A percentile compares a stretch with the other conserved stretches of the same genome.
Conservation (phyloP, 2,113 vertebrate species). For the Centropristis striata region DNA sequence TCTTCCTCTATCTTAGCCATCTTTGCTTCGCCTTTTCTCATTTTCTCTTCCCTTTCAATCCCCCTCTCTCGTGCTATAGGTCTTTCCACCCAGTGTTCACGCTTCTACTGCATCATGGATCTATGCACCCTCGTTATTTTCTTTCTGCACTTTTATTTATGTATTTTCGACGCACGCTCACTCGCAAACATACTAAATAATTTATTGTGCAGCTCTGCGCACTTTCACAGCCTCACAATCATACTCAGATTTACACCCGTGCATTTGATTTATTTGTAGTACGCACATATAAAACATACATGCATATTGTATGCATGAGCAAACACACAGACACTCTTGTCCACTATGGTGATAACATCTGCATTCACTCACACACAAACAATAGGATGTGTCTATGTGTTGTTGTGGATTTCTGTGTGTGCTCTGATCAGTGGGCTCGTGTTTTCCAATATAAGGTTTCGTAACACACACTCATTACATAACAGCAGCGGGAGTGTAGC, state of each 20-base stretch:
- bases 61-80: conserved; percentile 5
- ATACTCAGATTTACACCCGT: conserved; percentile 24
- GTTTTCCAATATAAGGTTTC: conserved; percentile 82
- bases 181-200: conserved; percentile 55
- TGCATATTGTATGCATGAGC: conserved; percentile 21
- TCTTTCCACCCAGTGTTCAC: conserved; percentile 6
- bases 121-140: conserved; percentile 20
- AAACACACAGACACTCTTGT: conserved; percentile 21
- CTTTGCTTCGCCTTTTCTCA: not conserved
- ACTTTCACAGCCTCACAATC: conserved; percentile 18
- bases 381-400: conserved; percentile 27
- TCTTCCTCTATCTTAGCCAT: conserved; percentile 1
- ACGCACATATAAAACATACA: no score
- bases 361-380: conserved; percentile 30
- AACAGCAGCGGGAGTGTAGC: conserved; percentile 70
- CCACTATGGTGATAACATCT: conserved; percentile 16
- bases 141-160: conserved; percentile 21
- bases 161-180: conserved; percentile 9
- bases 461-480: conserved; percentile 81
- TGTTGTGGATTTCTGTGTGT: conserved; percentile 25
- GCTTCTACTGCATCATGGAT: not conserved
- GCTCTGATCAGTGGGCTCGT: conserved; percentile 65
- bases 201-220: conserved; percentile 44
- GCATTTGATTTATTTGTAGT: conserved; percentile 20
- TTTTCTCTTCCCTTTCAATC: not conserved